phyloP scores from a whole-genome alignment of 2,888 invertebrate species.

The Zele albiditarsus region DNA sequence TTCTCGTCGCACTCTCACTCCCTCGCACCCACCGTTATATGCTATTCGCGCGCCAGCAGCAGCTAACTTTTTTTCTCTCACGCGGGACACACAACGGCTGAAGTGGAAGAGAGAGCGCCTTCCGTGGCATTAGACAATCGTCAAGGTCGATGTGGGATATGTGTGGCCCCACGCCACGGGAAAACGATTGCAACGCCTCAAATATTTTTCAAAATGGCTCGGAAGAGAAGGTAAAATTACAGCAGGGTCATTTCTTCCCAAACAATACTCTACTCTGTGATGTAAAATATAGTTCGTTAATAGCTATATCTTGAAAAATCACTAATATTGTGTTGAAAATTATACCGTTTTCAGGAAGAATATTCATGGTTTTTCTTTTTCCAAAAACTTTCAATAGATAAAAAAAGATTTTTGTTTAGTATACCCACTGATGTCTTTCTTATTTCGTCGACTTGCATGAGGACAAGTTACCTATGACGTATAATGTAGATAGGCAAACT shows the following conservation, averaged over 20 bases:
- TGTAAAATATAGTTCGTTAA: too few species aligned
- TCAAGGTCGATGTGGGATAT: conserved; percentile 52
- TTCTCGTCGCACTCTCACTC: conserved; percentile 49
- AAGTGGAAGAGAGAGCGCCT: conserved; percentile 45
- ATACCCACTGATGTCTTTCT: too few species aligned
- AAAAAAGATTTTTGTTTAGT: too few species aligned
- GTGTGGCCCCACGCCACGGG: background rate
- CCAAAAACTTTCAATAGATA: too few species aligned
- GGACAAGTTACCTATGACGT: too few species aligned
- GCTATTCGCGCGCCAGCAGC: conserved; percentile 23
- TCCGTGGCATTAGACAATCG: conserved; percentile 49
- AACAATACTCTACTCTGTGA: too few species aligned
- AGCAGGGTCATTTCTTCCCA: background rate
- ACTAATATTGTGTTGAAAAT: too few species aligned
- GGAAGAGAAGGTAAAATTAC: background rate
- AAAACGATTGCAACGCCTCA: background rate
- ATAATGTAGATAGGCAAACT: too few species aligned
- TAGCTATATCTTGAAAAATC: too few species aligned
- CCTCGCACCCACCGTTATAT: conserved; percentile 50
- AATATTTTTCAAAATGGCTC: background rate
- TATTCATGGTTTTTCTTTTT: too few species aligned
- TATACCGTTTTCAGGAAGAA: too few species aligned
- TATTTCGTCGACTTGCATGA: too few species aligned
- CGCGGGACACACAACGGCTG: conserved; percentile 24
- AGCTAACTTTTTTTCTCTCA: conserved; percentile 31